Conservation (phyloP, 2,113 vertebrate species). For the Recurvirostra avosetta region DNA sequence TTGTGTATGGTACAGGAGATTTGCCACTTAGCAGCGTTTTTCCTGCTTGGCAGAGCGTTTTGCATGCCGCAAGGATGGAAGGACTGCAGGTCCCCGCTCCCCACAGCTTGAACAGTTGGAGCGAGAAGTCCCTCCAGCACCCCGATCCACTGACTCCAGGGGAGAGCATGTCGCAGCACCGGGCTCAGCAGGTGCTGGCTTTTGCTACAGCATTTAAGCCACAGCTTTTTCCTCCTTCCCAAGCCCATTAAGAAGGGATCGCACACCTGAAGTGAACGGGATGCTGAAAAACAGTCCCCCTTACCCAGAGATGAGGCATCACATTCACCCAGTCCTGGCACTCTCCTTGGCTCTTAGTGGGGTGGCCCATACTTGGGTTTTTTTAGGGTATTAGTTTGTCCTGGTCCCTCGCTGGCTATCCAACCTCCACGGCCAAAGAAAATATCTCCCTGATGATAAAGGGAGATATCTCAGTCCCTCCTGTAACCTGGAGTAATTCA, state of each 20-base stretch:
- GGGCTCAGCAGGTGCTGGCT: neutral
- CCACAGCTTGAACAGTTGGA: neutral
- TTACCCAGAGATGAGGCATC: neutral
- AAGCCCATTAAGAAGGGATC: neutral
- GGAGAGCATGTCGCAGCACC: neutral
- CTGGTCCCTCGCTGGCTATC: neutral
- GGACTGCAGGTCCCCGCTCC: neutral
- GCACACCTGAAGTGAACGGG: neutral
- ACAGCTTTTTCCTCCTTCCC: neutral
- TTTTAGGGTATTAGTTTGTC: neutral
- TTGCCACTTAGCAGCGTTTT: neutral
- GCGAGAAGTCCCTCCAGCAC: neutral
- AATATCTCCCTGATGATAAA: neutral
- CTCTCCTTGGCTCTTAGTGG: neutral
- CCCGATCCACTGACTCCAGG: accelerated
- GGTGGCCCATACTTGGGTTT: accelerated
- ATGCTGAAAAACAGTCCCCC: neutral
- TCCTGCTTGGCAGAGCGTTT: neutral
- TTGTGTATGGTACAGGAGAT: neutral
- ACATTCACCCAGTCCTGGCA: neutral
- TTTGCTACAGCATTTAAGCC: neutral
- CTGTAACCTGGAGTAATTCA: neutral
- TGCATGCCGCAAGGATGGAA: neutral
- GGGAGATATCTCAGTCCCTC: neutral
- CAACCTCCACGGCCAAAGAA: neutral